Evolutionary conservation across 2,797 vertebrate species (phyloP), one percentile per base, ranked within the genome.

Genomic region (Anniella stebbinsi): DNA sequence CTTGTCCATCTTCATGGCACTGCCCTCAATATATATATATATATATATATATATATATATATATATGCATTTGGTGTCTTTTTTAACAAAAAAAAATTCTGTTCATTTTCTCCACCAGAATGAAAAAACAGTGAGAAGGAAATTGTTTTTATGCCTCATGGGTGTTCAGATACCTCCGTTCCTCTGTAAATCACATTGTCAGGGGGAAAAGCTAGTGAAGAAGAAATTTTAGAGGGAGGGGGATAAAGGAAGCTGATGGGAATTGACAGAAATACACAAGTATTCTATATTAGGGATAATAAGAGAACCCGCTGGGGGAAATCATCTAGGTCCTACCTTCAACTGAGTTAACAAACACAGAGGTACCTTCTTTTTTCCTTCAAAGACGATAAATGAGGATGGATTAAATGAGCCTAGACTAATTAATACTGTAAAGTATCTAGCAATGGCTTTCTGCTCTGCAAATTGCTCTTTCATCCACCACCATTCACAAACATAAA

Each of bases 81-180:
- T 60, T 13, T 60, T 13, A 60, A 15, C 9, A 57, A 51, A 41
- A 25, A 54, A n/a, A 69, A n/a, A 33, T 86, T 89, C 28, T 12
- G 66, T 36, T 81, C 33, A 12, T 41, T 81, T 81, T 41, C 77
- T 66, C 51, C 38, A 72, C 67, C 48, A 72, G 38, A 89, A 89
- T 54, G 60, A 66, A 80, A 69, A 25, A 73, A 30, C 17, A 90
- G 8, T 17, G 30, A 72, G 30, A 57, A 66, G 84, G 51, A 73
- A 80, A 86, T 86, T 89, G 88, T 89, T 86, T 90, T 86, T 73
- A 86, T 80, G 51, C 76, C 66, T 86, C 30, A 48, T 80, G 51
- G 76, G 48, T 80, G 4, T 86, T 86, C 83, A 70, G 36, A 72
- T 72, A 89, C 51, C 75, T 86, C 36, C 60, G 51, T 81, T 73